Evolutionary conservation across 2,888 invertebrate species (phyloP).

Genomic region (Hymenopus coronatus): DNA sequence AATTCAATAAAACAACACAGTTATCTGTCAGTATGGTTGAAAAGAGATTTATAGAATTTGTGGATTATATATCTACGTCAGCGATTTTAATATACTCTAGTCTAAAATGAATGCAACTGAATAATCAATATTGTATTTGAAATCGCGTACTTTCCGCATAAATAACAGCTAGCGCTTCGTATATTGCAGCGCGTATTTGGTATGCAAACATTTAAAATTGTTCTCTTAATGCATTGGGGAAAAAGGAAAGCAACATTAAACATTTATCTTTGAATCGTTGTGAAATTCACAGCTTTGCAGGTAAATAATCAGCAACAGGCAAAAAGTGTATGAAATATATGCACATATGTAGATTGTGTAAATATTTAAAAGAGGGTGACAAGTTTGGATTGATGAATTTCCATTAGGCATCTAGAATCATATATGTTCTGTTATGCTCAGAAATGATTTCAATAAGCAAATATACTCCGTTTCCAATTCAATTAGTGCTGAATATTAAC

Average conservation of each 20-base stretch:
- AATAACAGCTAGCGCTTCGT: not conserved
- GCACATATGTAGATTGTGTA: not conserved
- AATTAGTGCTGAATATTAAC: not conserved
- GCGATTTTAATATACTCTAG: not conserved
- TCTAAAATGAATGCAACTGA: not conserved
- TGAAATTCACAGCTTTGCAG: not conserved
- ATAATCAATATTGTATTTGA: not conserved
- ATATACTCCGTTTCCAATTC: not conserved
- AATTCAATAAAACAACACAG: too few species aligned
- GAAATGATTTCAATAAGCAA: not conserved
- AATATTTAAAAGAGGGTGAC: not conserved
- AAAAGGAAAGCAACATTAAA: not conserved
- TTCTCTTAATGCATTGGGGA: not conserved
- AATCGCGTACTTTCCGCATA: not conserved
- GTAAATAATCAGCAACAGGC: not conserved
- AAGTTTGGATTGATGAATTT: not conserved
- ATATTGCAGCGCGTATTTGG: not conserved
- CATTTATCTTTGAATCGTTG: not conserved
- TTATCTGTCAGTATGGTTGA: too few species aligned
- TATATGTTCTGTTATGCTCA: not conserved
- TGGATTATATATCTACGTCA: not conserved
- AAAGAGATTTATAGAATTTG: too few species aligned
- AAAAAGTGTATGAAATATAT: not conserved
- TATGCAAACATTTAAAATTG: not conserved
- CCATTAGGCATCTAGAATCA: not conserved